A percentile compares a stretch with the other conserved stretches of the same genome.
These are phyloP conservation scores for Sylvicola fuscatus DNA, from an alignment of 2,888 invertebrate species.

Conservation along the genomic window DNA sequence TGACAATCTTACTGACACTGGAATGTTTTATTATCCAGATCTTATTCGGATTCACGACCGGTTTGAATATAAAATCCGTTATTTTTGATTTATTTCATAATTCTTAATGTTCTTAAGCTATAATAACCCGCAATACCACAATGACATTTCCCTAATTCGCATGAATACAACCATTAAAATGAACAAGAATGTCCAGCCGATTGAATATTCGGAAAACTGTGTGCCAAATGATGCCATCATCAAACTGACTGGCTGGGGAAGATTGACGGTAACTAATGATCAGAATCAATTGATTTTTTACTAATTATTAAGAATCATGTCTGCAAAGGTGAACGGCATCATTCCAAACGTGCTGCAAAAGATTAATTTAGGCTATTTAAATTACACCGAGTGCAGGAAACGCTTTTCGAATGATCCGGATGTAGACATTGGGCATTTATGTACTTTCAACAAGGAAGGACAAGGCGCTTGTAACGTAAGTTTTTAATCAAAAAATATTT, in stretches of 20 bases:
- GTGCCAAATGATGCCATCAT: conserved; percentile 26
- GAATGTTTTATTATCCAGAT: no score
- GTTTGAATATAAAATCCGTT: no score
- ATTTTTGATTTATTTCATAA: no score
- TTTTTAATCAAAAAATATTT: no score
- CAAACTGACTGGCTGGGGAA: conserved; percentile 33
- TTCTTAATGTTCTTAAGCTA: neutral
- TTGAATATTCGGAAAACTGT: conserved; percentile 30
- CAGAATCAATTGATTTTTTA: no score
- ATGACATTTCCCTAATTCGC: conserved; percentile 41
- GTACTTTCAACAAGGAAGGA: conserved; percentile 30
- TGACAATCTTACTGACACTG: no score
- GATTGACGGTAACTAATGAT: conserved; percentile 7
- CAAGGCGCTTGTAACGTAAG: conserved; percentile 21
- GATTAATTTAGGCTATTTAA: neutral
- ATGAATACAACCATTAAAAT: conserved; percentile 28
- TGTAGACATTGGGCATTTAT: conserved; percentile 30
- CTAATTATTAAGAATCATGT: no score
- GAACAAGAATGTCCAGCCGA: conserved; percentile 25
- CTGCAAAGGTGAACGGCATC: neutral
- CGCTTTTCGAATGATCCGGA: conserved; percentile 19
- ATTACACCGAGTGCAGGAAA: conserved; percentile 27
- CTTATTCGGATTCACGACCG: no score
- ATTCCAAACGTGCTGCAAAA: neutral
- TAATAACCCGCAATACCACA: conserved; percentile 9